Evolutionary conservation across 2,113 vertebrate genomes (phyloP).

Genomic region (Gymnorhina tibicen): DNA sequence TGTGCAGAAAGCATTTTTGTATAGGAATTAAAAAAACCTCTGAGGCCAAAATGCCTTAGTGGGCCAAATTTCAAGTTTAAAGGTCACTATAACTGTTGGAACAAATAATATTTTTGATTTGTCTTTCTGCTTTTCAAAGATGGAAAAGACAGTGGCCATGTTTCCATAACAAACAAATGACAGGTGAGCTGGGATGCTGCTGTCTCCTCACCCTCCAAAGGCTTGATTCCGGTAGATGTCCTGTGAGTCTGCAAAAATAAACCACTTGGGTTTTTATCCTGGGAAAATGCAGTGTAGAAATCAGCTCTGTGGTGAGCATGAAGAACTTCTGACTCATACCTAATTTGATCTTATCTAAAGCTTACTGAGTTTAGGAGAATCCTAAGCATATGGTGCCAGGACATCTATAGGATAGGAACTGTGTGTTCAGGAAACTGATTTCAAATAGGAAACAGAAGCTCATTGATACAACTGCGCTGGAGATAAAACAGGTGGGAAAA

Average conservation of each 20-base stretch:
- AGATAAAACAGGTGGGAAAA: background rate
- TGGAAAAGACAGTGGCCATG: fast-evolving
- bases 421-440: background rate
- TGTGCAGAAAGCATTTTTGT: fast-evolving
- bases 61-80: background rate
- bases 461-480: background rate
- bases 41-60: background rate
- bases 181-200: background rate
- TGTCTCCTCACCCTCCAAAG: background rate
- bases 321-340: background rate
- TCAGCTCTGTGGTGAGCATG: background rate
- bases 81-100: background rate
- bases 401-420: background rate
- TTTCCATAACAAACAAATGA: background rate
- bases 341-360: background rate
- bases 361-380: background rate
- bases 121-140: background rate
- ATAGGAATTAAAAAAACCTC: background rate
- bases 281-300: background rate
- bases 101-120: background rate
- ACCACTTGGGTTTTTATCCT: background rate
- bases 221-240: fast-evolving
- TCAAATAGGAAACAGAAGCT: background rate
- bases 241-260: background rate
- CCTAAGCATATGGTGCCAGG: background rate